A percentile compares a stretch with the other conserved stretches of the same genome.
phyloP scores from a whole-genome alignment of 2,113 vertebrate species.

The Onychostruthus taczanowskii region DNA sequence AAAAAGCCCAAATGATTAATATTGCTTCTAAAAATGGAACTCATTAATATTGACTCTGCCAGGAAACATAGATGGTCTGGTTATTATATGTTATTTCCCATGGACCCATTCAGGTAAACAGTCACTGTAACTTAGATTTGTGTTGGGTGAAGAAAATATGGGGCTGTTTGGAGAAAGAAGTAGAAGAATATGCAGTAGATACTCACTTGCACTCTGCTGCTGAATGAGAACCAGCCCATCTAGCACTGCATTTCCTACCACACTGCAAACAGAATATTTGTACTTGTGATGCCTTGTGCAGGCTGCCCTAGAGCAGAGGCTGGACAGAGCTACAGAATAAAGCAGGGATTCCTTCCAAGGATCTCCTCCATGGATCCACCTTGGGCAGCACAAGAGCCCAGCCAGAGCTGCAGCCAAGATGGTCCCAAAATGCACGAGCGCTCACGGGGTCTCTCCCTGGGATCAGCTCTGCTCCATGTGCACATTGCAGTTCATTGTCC shows the following conservation, averaged over 20 bases:
- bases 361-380: not conserved
- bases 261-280: not conserved
- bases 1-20: not conserved
- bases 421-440: not conserved
- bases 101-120: not conserved
- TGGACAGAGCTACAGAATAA: not conserved
- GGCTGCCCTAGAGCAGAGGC: not conserved
- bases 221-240: not conserved
- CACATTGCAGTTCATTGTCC: not conserved
- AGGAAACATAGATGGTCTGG: not conserved
- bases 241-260: not conserved
- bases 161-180: not conserved
- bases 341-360: not conserved
- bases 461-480: not conserved
- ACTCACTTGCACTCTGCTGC: not conserved
- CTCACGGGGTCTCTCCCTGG: not conserved
- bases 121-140: not conserved
- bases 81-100: not conserved
- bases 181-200: not conserved
- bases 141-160: not conserved
- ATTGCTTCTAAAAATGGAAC: conserved; percentile 2
- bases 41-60: not conserved
- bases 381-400: not conserved
- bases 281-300: not conserved
- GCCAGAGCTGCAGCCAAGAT: not conserved